phyloP scores from a whole-genome alignment of 2,113 vertebrate genomes.

The Heterotilapia buettikoferi region DNA sequence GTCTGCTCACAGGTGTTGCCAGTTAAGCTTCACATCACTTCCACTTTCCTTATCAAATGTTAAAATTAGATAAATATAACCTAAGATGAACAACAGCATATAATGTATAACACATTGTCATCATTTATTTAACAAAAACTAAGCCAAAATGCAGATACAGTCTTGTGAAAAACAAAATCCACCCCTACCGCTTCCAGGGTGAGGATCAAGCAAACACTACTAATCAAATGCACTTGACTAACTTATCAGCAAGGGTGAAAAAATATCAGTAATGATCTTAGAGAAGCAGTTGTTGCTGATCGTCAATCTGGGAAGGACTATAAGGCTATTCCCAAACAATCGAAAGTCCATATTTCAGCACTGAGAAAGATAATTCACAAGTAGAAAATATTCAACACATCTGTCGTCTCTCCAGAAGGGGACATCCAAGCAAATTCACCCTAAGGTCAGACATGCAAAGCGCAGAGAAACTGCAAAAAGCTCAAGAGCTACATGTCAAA shows the following conservation, averaged over 20 bases:
- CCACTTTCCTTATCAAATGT: accelerated
- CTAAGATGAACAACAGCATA: neutral
- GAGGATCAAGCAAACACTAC: neutral
- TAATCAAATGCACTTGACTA: neutral
- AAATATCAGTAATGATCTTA: neutral
- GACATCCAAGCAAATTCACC: neutral
- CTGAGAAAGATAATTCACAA: neutral
- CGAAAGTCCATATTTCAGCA: neutral
- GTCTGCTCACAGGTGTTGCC: neutral
- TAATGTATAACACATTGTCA: neutral
- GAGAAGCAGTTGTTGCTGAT: neutral
- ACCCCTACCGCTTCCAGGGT: accelerated
- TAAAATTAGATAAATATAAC: neutral
- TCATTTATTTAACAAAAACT: neutral
- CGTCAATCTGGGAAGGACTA: neutral
- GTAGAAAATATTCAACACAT: neutral
- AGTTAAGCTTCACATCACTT: neutral
- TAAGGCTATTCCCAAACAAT: accelerated
- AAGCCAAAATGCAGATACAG: accelerated
- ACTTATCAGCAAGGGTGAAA: neutral
- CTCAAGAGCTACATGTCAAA: neutral
- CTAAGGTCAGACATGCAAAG: neutral
- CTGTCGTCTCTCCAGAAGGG: neutral
- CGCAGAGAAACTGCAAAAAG: neutral
- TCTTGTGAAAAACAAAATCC: neutral